A percentile compares a stretch with the other conserved stretches of the same genome.
phyloP scores from a whole-genome alignment of 2,113 vertebrate genomes.

The Perca flavescens region DNA sequence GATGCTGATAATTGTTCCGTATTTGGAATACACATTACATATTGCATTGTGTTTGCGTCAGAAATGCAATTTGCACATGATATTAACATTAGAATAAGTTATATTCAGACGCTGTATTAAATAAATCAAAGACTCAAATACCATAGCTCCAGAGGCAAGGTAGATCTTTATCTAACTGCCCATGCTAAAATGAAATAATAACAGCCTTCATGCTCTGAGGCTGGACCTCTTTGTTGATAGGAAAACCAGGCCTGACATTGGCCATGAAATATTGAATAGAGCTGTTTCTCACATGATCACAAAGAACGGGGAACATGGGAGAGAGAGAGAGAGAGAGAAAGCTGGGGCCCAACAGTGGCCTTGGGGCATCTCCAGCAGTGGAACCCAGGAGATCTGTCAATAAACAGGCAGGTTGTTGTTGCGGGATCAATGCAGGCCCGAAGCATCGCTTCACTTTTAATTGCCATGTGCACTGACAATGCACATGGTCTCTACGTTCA shows the following conservation, averaged over 20 bases:
- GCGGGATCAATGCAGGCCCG: constrained; percentile 74
- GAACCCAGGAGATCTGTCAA: constrained; percentile 71
- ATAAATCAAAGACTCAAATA: constrained; percentile 17
- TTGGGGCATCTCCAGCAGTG: constrained; percentile 59
- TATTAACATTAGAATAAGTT: constrained; percentile 8
- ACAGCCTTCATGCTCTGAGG: constrained; percentile 39
- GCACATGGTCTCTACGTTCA: constrained; percentile 31
- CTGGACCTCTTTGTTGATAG: constrained; percentile 60
- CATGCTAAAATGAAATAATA: constrained; percentile 50
- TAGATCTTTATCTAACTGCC: constrained; percentile 46
- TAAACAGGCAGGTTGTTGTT: constrained; percentile 79
- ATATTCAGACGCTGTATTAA: constrained; percentile 21
- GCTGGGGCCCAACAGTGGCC: constrained; percentile 56
- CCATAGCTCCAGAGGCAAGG: constrained; percentile 17
- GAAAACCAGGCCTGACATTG: constrained; percentile 41
- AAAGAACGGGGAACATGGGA: constrained; percentile 42
- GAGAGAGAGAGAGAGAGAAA: constrained; percentile 28
- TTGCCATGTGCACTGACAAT: constrained; percentile 66
- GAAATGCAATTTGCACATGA: constrained; percentile 25
- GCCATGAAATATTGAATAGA: constrained; percentile 54
- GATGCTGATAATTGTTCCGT: not conserved
- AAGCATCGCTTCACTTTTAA: constrained; percentile 72
- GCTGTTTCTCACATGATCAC: constrained; percentile 52
- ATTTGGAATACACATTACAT: not conserved
- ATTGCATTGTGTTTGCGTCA: constrained; percentile 17